Evolutionary conservation across 2,797 vertebrate genomes (phyloP).

Genomic region (Crypturellus tataupa): DNA sequence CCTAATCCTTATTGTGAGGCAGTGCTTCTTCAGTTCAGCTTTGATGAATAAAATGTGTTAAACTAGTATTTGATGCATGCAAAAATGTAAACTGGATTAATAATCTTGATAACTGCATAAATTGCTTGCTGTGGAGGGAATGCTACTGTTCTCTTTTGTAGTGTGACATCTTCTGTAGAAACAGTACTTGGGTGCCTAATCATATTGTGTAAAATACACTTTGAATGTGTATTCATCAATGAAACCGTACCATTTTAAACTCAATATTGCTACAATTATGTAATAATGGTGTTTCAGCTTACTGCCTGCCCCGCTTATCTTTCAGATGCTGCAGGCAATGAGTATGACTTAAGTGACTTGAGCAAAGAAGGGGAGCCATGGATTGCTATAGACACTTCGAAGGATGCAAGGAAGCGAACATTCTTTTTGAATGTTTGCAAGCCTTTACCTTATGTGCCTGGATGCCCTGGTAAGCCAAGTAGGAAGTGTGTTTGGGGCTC

Average conservation of each 20-base stretch:
- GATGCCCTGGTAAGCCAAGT: slow-evolving; percentile 86
- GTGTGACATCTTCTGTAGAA: not conserved
- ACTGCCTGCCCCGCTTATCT: not conserved
- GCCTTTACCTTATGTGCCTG: slow-evolving; percentile 83
- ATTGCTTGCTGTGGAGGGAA: not conserved
- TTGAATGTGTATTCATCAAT: not conserved
- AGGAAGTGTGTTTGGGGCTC: not conserved
- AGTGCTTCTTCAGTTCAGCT: not conserved
- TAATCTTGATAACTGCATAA: not conserved
- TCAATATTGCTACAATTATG: not conserved
- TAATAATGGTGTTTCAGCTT: not conserved
- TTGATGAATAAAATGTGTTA: not conserved
- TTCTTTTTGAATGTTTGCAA: slow-evolving; percentile 95
- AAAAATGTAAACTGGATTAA: not conserved
- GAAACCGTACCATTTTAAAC: not conserved
- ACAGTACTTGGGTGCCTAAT: not conserved
- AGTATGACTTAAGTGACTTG: slow-evolving; percentile 93
- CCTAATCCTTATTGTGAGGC: not conserved
- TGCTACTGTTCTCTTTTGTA: fast-evolving
- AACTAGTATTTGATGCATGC: not conserved
- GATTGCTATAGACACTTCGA: slow-evolving; percentile 87
- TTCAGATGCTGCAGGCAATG: slow-evolving; percentile 90
- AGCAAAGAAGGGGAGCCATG: slow-evolving; percentile 85
- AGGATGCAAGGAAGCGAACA: slow-evolving; percentile 74
- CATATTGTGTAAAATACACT: not conserved